Conservation (phyloP, 2,888 invertebrate genomes). For the Glyphotaelius pellucidus region DNA sequence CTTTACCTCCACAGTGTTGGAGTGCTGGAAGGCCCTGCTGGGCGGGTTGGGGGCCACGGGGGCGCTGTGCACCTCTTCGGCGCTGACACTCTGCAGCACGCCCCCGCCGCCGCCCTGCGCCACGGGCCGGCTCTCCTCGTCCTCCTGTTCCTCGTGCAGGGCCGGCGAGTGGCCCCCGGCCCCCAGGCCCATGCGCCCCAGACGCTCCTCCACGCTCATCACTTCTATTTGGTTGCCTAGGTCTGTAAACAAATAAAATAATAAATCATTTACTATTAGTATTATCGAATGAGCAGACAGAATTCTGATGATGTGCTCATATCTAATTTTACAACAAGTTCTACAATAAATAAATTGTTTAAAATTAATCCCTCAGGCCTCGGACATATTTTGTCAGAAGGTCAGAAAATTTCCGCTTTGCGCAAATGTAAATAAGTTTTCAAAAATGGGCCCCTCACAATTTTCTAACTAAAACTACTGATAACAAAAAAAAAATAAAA, state of each 20-base stretch:
- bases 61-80: constrained; percentile 75
- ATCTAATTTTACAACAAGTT: too few relatives aligned
- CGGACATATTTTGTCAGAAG: too few relatives aligned
- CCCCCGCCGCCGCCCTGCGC: constrained; percentile 71
- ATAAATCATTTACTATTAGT: neutral
- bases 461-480: too few relatives aligned
- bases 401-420: too few relatives aligned
- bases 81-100: constrained; percentile 73
- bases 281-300: too few relatives aligned
- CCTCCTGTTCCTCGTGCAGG: constrained; percentile 53
- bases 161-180: constrained; percentile 67
- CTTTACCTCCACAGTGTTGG: constrained; percentile 69
- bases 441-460: too few relatives aligned
- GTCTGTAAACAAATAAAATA: constrained; percentile 69
- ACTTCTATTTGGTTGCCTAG: constrained; percentile 77
- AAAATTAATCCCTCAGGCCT: too few relatives aligned
- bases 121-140: constrained; percentile 70
- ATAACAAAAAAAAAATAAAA: too few relatives aligned
- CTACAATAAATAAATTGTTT: too few relatives aligned
- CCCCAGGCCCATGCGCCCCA: constrained; percentile 68
- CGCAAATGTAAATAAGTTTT: too few relatives aligned
- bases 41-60: constrained; percentile 72
- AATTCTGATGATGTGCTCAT: too few relatives aligned
- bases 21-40: constrained; percentile 67
- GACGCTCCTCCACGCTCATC: constrained; percentile 69